phyloP scores from a whole-genome alignment of 2,888 invertebrate genomes.

The Mythimna loreyi region DNA sequence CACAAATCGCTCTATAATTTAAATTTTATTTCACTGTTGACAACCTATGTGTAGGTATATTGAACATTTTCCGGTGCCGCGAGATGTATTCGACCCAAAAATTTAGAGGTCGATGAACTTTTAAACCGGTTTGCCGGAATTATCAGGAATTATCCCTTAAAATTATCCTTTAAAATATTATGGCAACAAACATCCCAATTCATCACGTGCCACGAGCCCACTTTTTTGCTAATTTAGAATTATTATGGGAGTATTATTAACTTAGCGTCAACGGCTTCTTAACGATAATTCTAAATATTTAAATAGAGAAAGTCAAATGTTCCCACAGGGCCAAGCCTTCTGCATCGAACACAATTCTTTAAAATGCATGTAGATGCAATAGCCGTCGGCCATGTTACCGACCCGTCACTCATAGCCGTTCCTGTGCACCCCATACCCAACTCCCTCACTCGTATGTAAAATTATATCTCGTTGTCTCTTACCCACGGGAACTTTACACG shows the following conservation, averaged over 20 bases:
- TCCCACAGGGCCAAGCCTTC: slow-evolving; percentile 67
- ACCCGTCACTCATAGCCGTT: slow-evolving; percentile 73
- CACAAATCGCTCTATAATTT: slow-evolving; percentile 52
- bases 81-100: slow-evolving; percentile 32
- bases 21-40: slow-evolving; percentile 53
- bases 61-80: slow-evolving; percentile 37
- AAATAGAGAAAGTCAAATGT: slow-evolving; percentile 62
- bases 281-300: slow-evolving; percentile 11
- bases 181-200: neutral
- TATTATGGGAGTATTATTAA: neutral
- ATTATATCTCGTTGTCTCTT: slow-evolving; percentile 72
- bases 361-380: slow-evolving; percentile 86
- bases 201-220: rapidly evolving
- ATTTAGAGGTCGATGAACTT: slow-evolving; percentile 67
- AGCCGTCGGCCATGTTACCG: slow-evolving; percentile 86
- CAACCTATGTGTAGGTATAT: slow-evolving; percentile 52
- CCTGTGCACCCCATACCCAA: slow-evolving; percentile 69
- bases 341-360: slow-evolving; percentile 71
- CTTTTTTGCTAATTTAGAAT: neutral
- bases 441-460: slow-evolving; percentile 70
- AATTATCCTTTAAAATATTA: neutral
- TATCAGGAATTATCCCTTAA: slow-evolving; percentile 3
- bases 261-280: neutral
- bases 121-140: slow-evolving; percentile 28
- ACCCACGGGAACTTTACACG: slow-evolving; percentile 72